Evolutionary conservation across 1,140 invertebrate genomes (phyloP).

Genomic region (Anagrus nilaparvatae): DNA sequence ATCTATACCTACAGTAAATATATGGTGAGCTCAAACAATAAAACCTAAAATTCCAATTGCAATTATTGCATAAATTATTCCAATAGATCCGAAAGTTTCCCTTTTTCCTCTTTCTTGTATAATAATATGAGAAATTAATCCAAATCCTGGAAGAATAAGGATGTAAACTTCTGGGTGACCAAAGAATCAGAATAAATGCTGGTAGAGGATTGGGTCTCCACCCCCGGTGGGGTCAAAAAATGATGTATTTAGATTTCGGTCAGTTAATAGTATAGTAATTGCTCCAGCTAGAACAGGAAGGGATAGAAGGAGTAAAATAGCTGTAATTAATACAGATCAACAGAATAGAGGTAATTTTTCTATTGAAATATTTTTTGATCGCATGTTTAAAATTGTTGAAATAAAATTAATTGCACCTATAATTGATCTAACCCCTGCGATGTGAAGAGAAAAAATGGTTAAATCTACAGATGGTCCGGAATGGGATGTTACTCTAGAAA

Average conservation of each 20-base stretch:
- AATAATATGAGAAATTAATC: slow-evolving; percentile 55
- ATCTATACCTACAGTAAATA: slow-evolving; percentile 65
- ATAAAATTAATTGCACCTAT: slow-evolving; percentile 42
- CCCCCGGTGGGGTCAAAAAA: slow-evolving; percentile 59
- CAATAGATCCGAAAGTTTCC: slow-evolving; percentile 47
- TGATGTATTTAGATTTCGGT: slow-evolving; percentile 59
- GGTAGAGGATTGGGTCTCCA: slow-evolving; percentile 60
- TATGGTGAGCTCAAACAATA: slow-evolving; percentile 61
- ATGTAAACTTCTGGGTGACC: slow-evolving; percentile 70
- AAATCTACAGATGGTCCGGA: slow-evolving; percentile 42
- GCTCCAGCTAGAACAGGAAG: slow-evolving; percentile 61
- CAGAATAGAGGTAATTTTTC: slow-evolving; percentile 48
- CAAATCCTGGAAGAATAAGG: slow-evolving; percentile 55
- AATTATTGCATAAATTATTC: slow-evolving; percentile 55
- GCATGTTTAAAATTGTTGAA: slow-evolving; percentile 21
- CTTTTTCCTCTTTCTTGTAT: slow-evolving; percentile 48
- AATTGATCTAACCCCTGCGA: slow-evolving; percentile 39
- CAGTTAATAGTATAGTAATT: slow-evolving; percentile 60
- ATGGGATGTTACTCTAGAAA: slow-evolving; percentile 45
- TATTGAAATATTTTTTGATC: slow-evolving; percentile 22
- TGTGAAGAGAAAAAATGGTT: slow-evolving; percentile 38
- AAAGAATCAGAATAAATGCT: slow-evolving; percentile 75
- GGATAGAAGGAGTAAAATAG: slow-evolving; percentile 52
- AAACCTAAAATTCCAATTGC: slow-evolving; percentile 56
- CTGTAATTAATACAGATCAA: slow-evolving; percentile 59